Conservation (phyloP, 2,113 vertebrate species). For the Tenebrosternarchus preto region DNA sequence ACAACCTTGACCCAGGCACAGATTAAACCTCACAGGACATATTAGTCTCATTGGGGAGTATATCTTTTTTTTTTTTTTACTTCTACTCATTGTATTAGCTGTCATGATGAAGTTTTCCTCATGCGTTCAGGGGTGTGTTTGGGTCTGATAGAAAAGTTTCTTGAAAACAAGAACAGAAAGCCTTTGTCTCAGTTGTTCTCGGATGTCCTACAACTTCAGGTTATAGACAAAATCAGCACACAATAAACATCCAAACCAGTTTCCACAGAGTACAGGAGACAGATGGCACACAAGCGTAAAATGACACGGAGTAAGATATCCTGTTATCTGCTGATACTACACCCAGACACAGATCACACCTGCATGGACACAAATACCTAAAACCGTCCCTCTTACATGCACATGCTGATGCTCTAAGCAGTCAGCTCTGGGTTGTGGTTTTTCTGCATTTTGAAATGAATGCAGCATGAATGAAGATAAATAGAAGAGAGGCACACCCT, state of each 20-base stretch:
- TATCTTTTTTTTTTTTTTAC: background rate
- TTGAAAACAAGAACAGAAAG: background rate
- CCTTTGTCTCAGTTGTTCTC: conserved; percentile 9
- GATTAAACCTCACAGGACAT: background rate
- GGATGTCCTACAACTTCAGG: background rate
- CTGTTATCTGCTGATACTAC: background rate
- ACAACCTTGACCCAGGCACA: background rate
- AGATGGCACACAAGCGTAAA: background rate
- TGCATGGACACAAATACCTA: background rate
- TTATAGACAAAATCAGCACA: background rate
- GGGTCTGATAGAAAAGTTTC: background rate
- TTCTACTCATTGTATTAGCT: background rate
- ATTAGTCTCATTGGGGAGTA: background rate
- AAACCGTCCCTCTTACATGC: background rate
- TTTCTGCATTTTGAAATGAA: too few relatives aligned
- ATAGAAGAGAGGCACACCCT: background rate
- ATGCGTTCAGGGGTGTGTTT: background rate
- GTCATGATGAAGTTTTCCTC: background rate
- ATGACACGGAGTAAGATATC: background rate
- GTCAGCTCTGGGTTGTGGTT: background rate
- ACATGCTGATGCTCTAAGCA: background rate
- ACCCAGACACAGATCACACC: conserved; percentile 5
- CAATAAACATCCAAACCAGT: background rate
- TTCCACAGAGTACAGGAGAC: background rate
- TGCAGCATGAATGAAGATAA: background rate